Evolutionary conservation across 2,113 vertebrate genomes (phyloP), one percentile per base, ranked within the genome.

Genomic region (Cebidichthys violaceus): DNA sequence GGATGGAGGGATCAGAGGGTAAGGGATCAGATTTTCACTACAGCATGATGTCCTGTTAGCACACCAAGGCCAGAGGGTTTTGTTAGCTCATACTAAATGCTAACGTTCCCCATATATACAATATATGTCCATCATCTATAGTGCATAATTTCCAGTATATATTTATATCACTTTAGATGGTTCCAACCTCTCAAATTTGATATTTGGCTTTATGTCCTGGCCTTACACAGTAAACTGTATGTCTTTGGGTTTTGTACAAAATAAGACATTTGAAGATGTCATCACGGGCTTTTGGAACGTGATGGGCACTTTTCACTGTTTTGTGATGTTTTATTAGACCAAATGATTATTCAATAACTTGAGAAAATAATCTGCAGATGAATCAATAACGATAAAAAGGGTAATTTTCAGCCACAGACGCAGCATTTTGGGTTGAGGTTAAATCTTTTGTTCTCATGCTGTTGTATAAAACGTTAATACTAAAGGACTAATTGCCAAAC

Each of bases 41-140:
- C 64, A 88, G 41, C 72, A 67, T 80, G 75, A 81, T 87, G 65
- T 90, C 86, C 86, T 86, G 77, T 82, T 77, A 79, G 79, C 39
- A 43, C 70, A 77, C 15, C 52, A 67, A 61, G 31, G 37, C 22
- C 79, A 74, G 73, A 35, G 41, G 29, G 29, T n/a, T 84, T 65
- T 70, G 33, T 50, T 45, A 31, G 52, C 60, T 77, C 47, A 31
- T 52, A 55, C 17, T n/a, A n/a, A 62, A 76, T 18, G 27, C 59
- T 27, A 15, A 50, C 57, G 24, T 68, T 54, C 14, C 39, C 27
- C 27, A 64, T 54, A 14, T 31, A 39, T 8, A 37, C 50, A 29
- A 31, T 57, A 59, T 65, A 39, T 24, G 1, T 29, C 50, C 14
- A 11, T 27, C 8, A 15, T 73, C 5, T 20, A 31, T 33, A 62